phyloP scores from a whole-genome alignment of 1,140 invertebrate genomes.

The Drosophila seguyi region DNA sequence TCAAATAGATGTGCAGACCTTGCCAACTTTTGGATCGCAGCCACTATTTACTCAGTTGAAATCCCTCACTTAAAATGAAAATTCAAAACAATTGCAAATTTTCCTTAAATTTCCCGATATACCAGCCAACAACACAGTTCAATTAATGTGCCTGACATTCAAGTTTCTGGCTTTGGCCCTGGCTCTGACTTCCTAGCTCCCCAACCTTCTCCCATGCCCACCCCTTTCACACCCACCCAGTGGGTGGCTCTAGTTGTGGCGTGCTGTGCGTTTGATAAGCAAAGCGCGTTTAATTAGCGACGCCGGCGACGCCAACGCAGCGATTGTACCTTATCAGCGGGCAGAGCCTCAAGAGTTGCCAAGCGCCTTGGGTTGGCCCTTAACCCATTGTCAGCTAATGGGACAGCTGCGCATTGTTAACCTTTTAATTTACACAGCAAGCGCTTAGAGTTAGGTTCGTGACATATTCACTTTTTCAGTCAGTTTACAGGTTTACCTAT shows the following conservation, averaged over 20 bases:
- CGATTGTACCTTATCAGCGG: constrained; percentile 50
- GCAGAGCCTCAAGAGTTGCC: constrained; percentile 53
- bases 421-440: not conserved
- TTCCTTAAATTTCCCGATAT: not conserved
- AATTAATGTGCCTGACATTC: constrained; percentile 22
- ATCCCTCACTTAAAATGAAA: not conserved
- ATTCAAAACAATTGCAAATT: not conserved
- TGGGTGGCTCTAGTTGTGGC: constrained; percentile 48
- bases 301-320: constrained; percentile 40
- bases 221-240: constrained; percentile 18
- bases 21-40: not conserved
- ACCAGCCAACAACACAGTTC: constrained; percentile 1
- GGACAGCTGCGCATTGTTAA: not conserved
- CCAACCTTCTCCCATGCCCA: not conserved
- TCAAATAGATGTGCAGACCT: too few relatives aligned
- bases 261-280: constrained; percentile 72
- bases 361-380: constrained; percentile 17
- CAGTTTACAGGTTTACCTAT: not conserved
- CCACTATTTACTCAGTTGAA: too few relatives aligned
- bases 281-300: constrained; percentile 76
- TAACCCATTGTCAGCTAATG: constrained; percentile 19
- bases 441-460: not conserved
- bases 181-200: not conserved
- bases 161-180: constrained; percentile 25
- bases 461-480: not conserved